These are phyloP conservation scores for Drosophila macrothrix DNA, from an alignment of 2,888 invertebrate species.

Conservation along the genomic window DNA sequence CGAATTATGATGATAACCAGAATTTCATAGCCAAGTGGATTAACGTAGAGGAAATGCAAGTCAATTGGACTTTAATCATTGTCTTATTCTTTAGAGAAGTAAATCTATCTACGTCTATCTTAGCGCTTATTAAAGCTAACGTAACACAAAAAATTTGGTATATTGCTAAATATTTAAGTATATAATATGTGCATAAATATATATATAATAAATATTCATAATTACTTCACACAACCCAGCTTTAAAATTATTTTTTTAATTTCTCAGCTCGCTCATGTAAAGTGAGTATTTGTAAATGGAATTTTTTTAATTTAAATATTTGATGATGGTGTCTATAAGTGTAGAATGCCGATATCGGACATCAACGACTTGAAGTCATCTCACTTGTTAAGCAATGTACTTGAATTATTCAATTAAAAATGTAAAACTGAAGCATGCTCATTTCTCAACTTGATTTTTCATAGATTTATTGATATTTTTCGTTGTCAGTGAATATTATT, in stretches of 20 bases:
- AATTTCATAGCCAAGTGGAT: neutral
- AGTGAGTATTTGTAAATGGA: neutral
- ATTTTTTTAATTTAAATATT: neutral
- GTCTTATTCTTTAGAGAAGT: neutral
- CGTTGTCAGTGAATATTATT: neutral
- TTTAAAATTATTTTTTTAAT: neutral
- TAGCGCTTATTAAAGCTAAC: neutral
- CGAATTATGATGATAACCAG: neutral
- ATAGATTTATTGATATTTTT: neutral
- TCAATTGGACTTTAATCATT: neutral
- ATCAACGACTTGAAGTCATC: neutral
- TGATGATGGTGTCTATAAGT: neutral
- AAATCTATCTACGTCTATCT: neutral
- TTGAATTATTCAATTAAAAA: neutral
- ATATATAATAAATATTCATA: neutral
- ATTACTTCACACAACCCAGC: neutral
- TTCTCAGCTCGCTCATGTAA: neutral
- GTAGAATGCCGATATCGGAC: neutral
- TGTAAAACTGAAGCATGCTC: neutral
- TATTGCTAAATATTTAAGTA: neutral
- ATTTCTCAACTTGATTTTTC: neutral
- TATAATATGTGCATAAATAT: neutral
- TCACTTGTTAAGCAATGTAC: neutral
- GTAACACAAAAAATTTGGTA: neutral
- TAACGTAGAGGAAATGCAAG: neutral